Evolutionary conservation across 2,797 vertebrate genomes (phyloP).

Genomic region (Dendrocincla tyrannina): DNA sequence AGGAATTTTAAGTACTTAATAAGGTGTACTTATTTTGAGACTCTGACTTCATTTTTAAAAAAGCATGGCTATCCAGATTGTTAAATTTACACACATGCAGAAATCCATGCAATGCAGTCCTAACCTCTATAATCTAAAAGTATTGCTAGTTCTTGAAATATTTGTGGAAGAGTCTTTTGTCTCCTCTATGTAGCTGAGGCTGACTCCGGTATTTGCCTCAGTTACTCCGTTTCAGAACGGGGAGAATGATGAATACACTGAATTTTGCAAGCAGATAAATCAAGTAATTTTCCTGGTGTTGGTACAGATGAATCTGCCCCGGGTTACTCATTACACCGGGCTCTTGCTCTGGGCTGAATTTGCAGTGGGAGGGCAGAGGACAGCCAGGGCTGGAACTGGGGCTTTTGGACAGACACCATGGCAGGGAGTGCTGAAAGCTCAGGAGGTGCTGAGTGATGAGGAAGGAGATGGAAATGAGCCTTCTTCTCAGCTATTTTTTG

Average conservation of each 20-base stretch:
- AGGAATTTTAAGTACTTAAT: not conserved
- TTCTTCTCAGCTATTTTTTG: not conserved
- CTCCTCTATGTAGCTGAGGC: not conserved
- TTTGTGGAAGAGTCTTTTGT: not conserved
- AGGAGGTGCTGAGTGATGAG: not conserved
- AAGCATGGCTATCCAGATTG: not conserved
- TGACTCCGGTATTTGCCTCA: not conserved
- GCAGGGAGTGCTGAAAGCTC: not conserved
- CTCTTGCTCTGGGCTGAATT: not conserved
- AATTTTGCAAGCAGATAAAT: not conserved
- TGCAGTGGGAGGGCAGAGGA: not conserved
- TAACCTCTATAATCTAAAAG: not conserved
- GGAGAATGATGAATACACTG: not conserved
- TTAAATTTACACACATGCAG: not conserved
- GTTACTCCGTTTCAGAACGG: not conserved
- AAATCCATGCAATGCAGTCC: not conserved
- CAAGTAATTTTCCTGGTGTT: not conserved
- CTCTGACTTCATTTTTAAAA: not conserved
- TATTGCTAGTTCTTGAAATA: not conserved
- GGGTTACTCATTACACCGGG: not conserved
- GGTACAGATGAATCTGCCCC: not conserved
- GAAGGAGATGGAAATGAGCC: slow-evolving; percentile 7
- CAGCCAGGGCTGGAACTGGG: not conserved
- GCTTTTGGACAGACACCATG: not conserved
- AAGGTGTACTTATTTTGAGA: not conserved